Evolutionary conservation across 1,140 invertebrate species (phyloP), one percentile per base, ranked within the genome.

Genomic region (Odontomachus brunneus): DNA sequence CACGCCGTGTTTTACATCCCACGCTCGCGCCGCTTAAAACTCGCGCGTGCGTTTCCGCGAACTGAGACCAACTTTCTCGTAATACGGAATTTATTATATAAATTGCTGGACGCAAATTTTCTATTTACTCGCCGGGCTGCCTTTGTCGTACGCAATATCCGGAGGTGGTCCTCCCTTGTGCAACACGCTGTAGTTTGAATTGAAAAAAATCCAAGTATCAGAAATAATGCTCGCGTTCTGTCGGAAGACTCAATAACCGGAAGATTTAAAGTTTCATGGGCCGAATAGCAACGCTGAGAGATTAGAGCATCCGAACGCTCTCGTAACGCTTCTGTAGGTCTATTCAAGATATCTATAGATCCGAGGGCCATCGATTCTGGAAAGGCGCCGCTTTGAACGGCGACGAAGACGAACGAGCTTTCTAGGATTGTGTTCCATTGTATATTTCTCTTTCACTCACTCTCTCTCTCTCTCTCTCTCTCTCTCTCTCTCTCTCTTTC

Each of bases 331-430:
- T 80, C 69, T 59, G 59, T 71, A 33, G 48, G 51, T 48, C 53
- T 29, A 80, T 69, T 59, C 33, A 44, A 22, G 51, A 80, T 57
- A 55, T 11, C 53, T 19, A 19, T 33, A 78, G 38, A 78, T 80
- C 38, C 19, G 66, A 71, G 38, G 51, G 22, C 51, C 24, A 44
- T 71, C 75, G 75, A 71, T 69, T 80, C 65, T 24, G 9, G 2
- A 15, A 26, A 26, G 51, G 33, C n/a, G 22, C 26, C 33, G 15
- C 11, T 44, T 24, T 26, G 29, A 57, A 78, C 75, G 63, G 22
- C n/a, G 15, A 80, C 65, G 51, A 80, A 80, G 75, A 80, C 53
- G 65, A 80, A 80, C 51, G 75, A 69, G 51, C 51, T 71, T 57
- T 80, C 63, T 44, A 69, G 12, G 38, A 80, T 80, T 69, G 75